Evolutionary conservation across 2,797 vertebrate species (phyloP).

Genomic region (Esox lucius): DNA sequence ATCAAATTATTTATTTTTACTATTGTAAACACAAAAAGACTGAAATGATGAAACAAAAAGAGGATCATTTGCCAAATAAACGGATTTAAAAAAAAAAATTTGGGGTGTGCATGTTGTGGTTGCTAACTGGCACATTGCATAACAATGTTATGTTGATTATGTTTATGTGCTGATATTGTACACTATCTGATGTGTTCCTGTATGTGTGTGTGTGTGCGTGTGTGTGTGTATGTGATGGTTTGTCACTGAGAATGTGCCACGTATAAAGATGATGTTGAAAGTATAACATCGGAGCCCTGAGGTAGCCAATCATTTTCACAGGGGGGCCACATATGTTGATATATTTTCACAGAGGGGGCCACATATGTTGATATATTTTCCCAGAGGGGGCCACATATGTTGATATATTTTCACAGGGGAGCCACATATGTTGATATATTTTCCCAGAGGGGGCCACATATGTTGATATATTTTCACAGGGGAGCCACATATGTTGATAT

Average conservation of each 20-base stretch:
- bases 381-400: too few relatives aligned
- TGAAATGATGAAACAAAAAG: constrained; percentile 24
- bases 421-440: too few relatives aligned
- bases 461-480: too few relatives aligned
- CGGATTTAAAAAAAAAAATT: constrained; percentile 40
- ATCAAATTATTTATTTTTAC: constrained; percentile 90
- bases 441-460: too few relatives aligned
- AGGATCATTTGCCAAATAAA: constrained; percentile 77
- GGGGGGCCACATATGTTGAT: too few relatives aligned
- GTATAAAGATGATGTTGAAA: background rate
- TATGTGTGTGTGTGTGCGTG: background rate
- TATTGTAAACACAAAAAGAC: constrained; percentile 81
- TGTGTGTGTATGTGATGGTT: background rate
- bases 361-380: too few relatives aligned
- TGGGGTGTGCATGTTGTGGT: constrained; percentile 7
- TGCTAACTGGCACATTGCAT: background rate
- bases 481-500: too few relatives aligned
- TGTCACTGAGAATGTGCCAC: background rate
- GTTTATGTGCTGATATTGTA: constrained; percentile 5
- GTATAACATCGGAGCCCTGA: too few relatives aligned
- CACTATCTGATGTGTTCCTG: background rate
- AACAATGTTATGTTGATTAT: background rate
- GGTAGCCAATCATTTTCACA: too few relatives aligned
- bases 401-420: too few relatives aligned
- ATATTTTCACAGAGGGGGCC: too few relatives aligned